A percentile compares a stretch with the other conserved stretches of the same genome.
Conservation (phyloP, 2,113 vertebrate genomes). For the Mixornis gularis region DNA sequence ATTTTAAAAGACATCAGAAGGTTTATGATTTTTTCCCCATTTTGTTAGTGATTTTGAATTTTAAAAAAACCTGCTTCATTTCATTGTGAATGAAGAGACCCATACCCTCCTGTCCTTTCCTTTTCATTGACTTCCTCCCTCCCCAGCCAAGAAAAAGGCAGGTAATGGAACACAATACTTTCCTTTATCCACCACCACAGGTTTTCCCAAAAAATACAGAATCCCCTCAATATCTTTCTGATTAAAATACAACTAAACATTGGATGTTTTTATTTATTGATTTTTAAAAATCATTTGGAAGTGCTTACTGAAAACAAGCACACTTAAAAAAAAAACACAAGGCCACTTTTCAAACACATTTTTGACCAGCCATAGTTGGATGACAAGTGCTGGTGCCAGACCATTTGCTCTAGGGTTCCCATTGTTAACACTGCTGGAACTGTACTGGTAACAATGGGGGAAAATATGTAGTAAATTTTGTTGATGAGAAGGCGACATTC, state of each 20-base stretch:
- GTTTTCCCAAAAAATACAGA: not conserved
- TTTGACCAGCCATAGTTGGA: conserved; percentile 32
- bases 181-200: not conserved
- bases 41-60: not conserved
- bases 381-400: conserved; percentile 61
- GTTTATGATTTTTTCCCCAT: not conserved
- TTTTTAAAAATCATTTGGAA: conserved; percentile 1
- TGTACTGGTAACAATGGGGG: conserved; percentile 51
- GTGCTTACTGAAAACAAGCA: conserved; percentile 7
- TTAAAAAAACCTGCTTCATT: not conserved
- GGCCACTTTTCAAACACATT: conserved; percentile 33
- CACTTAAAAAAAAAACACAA: not conserved
- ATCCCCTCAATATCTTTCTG: not conserved
- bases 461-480: conserved; percentile 59
- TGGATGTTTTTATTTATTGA: not conserved
- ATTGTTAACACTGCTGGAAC: conserved; percentile 58
- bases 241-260: not conserved
- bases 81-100: not conserved
- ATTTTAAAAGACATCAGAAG: not conserved
- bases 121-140: not conserved
- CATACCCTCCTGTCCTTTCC: not conserved
- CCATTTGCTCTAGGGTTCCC: conserved; percentile 61
- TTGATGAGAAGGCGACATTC: conserved; percentile 51
- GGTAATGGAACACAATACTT: not conserved
- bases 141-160: not conserved